Percentiles rank a stretch among this genome's conserved stretches.
phyloP scores from a whole-genome alignment of 2,113 vertebrate genomes.

The Paracanthobrama guichenoti region DNA sequence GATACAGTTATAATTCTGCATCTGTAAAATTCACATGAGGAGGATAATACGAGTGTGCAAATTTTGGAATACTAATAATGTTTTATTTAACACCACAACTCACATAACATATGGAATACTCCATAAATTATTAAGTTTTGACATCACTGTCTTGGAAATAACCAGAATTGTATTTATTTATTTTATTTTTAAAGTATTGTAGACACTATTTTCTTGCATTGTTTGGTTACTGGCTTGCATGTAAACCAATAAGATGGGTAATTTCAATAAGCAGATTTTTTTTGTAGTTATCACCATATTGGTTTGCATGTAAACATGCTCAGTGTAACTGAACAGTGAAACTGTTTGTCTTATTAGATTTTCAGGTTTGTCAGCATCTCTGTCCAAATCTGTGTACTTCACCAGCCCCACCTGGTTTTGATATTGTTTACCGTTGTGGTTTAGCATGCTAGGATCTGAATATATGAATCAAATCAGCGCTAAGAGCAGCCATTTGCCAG shows the following conservation, averaged over 20 bases:
- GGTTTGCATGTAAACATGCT: background rate
- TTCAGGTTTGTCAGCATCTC: background rate
- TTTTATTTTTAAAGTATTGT: background rate
- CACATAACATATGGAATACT: background rate
- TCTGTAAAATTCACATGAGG: background rate
- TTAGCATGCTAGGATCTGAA: slow-evolving; percentile 43
- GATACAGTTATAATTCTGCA: background rate
- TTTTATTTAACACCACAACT: background rate
- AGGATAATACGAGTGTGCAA: background rate
- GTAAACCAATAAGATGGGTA: background rate
- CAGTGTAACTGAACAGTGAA: background rate
- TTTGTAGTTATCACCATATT: background rate
- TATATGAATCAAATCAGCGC: slow-evolving; percentile 58
- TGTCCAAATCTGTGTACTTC: slow-evolving; percentile 38
- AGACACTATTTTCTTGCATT: background rate
- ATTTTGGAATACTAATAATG: background rate
- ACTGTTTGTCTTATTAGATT: background rate
- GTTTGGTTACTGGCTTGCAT: background rate
- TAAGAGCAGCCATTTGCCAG: slow-evolving; percentile 54
- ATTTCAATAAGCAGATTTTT: background rate
- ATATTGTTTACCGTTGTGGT: slow-evolving; percentile 58
- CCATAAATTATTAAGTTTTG: background rate
- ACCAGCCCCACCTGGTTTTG: slow-evolving; percentile 53
- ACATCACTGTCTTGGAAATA: background rate
- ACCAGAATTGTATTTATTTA: background rate